Evolutionary conservation across 1,140 invertebrate species (phyloP).

Genomic region (Chlorops oryzae): DNA sequence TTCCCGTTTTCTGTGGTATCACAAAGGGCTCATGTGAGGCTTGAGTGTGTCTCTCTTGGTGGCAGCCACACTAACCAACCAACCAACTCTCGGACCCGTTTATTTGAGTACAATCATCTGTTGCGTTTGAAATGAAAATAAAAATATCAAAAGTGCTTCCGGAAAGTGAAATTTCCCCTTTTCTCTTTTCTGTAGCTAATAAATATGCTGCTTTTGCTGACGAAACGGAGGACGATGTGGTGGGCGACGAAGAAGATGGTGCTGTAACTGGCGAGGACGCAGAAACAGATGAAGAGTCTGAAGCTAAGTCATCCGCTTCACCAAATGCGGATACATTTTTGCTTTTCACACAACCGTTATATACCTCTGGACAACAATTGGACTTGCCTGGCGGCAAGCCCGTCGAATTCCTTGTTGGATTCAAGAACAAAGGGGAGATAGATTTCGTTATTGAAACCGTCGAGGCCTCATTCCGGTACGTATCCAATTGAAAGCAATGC

Average conservation of each 20-base stretch:
- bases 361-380: slow-evolving; percentile 39
- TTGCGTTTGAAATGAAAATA: too few relatives aligned
- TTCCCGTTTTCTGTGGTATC: too few relatives aligned
- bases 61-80: too few relatives aligned
- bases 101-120: too few relatives aligned
- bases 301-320: slow-evolving; percentile 61
- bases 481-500: too few relatives aligned
- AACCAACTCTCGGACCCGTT: too few relatives aligned
- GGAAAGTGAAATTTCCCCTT: too few relatives aligned
- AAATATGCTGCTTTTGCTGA: slow-evolving; percentile 63
- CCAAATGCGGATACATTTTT: slow-evolving; percentile 87
- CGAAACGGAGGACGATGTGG: slow-evolving; percentile 70
- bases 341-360: slow-evolving; percentile 80
- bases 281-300: slow-evolving; percentile 63
- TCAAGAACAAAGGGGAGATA: slow-evolving; percentile 86
- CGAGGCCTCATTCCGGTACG: slow-evolving; percentile 95
- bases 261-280: slow-evolving; percentile 58
- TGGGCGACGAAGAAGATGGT: slow-evolving; percentile 64
- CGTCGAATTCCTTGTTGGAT: slow-evolving; percentile 93
- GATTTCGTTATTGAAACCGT: slow-evolving; percentile 89
- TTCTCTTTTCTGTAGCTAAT: slow-evolving; percentile 48
- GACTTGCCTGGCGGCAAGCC: slow-evolving; percentile 68
- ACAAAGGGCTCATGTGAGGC: too few relatives aligned
- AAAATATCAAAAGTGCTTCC: too few relatives aligned
- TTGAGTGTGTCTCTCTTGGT: too few relatives aligned